These are phyloP conservation scores for Apamea anceps DNA, from an alignment of 2,888 invertebrate species.

Conservation along the genomic window DNA sequence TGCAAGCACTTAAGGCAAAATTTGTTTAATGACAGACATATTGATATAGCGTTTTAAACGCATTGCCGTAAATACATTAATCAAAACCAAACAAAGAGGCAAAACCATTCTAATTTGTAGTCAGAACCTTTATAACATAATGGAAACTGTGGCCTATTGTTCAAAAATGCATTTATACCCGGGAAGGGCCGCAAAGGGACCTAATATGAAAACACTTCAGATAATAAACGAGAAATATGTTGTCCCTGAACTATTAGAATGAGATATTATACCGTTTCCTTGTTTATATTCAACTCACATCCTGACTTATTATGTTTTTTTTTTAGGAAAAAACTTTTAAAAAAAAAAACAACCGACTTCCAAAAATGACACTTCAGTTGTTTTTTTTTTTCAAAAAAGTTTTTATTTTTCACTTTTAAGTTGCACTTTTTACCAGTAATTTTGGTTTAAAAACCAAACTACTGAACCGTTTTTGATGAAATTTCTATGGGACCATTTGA, in stretches of 20 bases:
- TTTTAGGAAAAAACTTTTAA: too few relatives aligned
- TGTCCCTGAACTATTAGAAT: slow-evolving; percentile 10
- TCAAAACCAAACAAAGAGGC: slow-evolving; percentile 3
- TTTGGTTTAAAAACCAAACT: too few relatives aligned
- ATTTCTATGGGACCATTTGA: too few relatives aligned
- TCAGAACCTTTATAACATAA: not conserved
- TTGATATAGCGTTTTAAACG: not conserved
- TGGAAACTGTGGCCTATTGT: slow-evolving; percentile 18
- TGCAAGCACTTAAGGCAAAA: not conserved
- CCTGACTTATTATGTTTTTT: too few relatives aligned
- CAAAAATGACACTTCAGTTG: too few relatives aligned
- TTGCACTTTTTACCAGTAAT: too few relatives aligned
- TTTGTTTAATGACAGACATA: not conserved
- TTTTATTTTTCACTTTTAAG: too few relatives aligned
- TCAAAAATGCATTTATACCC: slow-evolving; percentile 29
- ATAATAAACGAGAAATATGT: slow-evolving; percentile 35
- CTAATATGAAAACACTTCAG: slow-evolving; percentile 30
- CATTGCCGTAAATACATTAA: not conserved
- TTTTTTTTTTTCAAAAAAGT: too few relatives aligned
- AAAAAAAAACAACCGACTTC: too few relatives aligned
- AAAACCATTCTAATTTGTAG: slow-evolving; percentile 5
- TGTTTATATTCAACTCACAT: not conserved
- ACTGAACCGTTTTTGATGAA: too few relatives aligned
- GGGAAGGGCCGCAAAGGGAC: slow-evolving; percentile 8
- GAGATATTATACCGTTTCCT: not conserved